Conservation (phyloP, 2,797 vertebrate species). For the Synanceia verrucosa region DNA sequence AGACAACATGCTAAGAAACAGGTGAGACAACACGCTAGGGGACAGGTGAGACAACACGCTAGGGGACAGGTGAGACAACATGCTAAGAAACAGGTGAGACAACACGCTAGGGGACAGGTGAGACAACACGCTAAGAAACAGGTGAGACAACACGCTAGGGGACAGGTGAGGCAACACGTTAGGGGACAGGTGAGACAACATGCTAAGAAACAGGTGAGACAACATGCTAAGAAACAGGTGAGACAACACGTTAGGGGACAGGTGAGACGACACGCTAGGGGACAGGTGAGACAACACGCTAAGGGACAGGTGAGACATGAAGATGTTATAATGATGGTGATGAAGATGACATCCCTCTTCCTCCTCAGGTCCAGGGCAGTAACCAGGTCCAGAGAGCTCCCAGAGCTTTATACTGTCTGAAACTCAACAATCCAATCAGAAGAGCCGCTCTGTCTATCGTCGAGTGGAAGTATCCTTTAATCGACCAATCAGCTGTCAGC, state of each 20-base stretch:
- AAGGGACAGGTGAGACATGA: not conserved
- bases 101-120: not conserved
- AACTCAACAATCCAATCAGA: constrained; percentile 91
- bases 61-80: not conserved
- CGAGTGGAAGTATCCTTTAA: constrained; percentile 92
- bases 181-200: not conserved
- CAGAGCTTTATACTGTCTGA: constrained; percentile 89
- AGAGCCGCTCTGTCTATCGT: constrained; percentile 90
- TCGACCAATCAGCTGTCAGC: constrained; percentile 22
- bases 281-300: not conserved
- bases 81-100: too few species aligned
- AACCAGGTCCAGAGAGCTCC: constrained; percentile 86
- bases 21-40: not conserved
- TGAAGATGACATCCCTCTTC: constrained; percentile 4
- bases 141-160: not conserved
- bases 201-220: not conserved
- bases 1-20: not conserved
- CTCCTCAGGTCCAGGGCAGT: constrained; percentile 77
- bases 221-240: not conserved
- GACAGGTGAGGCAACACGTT: not conserved
- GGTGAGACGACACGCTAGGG: not conserved
- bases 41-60: not conserved
- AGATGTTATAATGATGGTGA: fast-evolving
- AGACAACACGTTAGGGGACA: not conserved
- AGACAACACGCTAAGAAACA: not conserved